Evolutionary conservation across 2,113 vertebrate genomes (phyloP).

Genomic region (Hippocampus guttulatus): DNA sequence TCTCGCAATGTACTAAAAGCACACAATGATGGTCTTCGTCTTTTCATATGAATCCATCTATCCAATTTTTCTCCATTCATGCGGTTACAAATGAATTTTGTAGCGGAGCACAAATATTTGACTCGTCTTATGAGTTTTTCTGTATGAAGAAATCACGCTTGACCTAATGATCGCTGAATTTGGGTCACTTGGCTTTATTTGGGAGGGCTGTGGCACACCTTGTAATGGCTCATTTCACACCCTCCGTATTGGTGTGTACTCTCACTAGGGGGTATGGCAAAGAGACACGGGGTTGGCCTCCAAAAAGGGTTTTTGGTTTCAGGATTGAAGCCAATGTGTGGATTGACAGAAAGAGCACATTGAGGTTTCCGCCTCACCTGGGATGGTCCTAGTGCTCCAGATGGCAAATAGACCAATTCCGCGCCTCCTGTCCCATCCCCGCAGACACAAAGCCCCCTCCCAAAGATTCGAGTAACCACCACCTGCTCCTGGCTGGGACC

Average conservation of each 20-base stretch:
- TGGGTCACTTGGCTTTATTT: slow-evolving; percentile 1
- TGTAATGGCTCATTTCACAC: slow-evolving; percentile 68
- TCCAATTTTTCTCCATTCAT: too few species aligned
- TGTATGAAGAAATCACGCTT: neutral
- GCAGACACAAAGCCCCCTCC: slow-evolving; percentile 36
- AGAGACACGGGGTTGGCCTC: slow-evolving; percentile 33
- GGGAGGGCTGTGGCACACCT: slow-evolving; percentile 43
- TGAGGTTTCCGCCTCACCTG: slow-evolving; percentile 61
- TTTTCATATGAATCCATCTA: neutral
- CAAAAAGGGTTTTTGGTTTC: slow-evolving; percentile 44
- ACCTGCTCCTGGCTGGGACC: slow-evolving; percentile 63
- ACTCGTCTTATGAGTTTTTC: neutral
- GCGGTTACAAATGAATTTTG: neutral
- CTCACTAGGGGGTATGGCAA: slow-evolving; percentile 43
- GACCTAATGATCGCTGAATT: neutral
- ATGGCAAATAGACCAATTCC: slow-evolving; percentile 53
- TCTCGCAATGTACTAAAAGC: neutral
- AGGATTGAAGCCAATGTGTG: slow-evolving; percentile 37
- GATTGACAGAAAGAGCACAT: slow-evolving; percentile 52
- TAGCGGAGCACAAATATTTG: neutral
- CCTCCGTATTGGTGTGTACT: slow-evolving; percentile 53
- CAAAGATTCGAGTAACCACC: slow-evolving; percentile 59
- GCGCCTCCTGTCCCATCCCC: slow-evolving; percentile 9
- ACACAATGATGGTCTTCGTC: neutral
- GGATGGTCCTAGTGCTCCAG: slow-evolving; percentile 58